Base-by-base conservation (phyloP, 2,888 invertebrate species). In the Melieria picta region DNA sequence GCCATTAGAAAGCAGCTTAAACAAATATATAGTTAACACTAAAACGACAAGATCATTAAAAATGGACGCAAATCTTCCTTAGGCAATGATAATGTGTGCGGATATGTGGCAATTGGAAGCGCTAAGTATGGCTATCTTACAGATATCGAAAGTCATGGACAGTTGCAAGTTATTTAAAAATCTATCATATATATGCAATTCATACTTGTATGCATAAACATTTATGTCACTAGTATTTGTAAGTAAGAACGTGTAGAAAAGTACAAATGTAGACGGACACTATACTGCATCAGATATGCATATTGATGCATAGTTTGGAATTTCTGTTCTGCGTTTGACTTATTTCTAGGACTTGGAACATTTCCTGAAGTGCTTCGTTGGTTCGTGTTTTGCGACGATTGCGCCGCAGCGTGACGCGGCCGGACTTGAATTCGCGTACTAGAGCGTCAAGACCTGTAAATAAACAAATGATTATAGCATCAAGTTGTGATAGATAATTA, bases 401-500 rank as follows among this genome's bases (percentile, higher is more conserved):
- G 65, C 85, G 84, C 62, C 86, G 81, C 62, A 86, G 76, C 13
- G 86, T 86, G 42, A 86, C 86, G 65, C 82, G 84, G 45, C 86
- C 86, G 65, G 85, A 85, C 78, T 86, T 86, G 13, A 86, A 80
- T 77, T 87, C 86, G 16, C 84, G 82, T 61, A 86, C 83, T 83
- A 87, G 79, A 86, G 86, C 86, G 86, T 87, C 86, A 86, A 87
- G 80, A 86, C 86, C 86, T 87, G 74, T 43, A 16, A 16, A 16
- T 16, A 16, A 16, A 16, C 16, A 16, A 16, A 16, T 16, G 16
- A 16, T 16, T 16, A 77, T 73, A 50, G 47, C 5, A 30, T 50
- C 58, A 47, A 56, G 48, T 64, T 10, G 43, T 6, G 9, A 56
- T 52, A 63, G 11, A 5, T 60, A 43, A 64, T 43, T 13, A 13